A percentile compares a stretch with the other conserved stretches of the same genome.
Conservation (phyloP, 1,140 invertebrate genomes). For the roundworm (Caenorhabditis elegans) region DNA sequence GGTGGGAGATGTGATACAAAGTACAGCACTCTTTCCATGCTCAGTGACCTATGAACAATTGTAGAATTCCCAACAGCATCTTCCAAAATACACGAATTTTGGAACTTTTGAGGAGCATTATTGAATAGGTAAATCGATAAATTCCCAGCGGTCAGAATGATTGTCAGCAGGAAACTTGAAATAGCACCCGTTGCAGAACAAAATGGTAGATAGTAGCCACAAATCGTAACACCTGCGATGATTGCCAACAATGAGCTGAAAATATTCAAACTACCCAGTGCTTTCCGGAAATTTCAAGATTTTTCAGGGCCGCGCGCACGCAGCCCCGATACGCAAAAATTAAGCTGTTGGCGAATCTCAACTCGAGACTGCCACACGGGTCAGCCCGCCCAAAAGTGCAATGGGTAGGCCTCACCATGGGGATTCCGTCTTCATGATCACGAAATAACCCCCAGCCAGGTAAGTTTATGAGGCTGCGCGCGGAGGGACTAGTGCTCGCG, state of each 20-base stretch:
- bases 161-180: background rate
- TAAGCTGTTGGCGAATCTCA: slow-evolving; percentile 2
- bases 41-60: background rate
- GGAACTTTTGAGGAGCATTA: background rate
- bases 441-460: background rate
- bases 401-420: background rate
- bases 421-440: background rate
- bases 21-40: slow-evolving; percentile 8
- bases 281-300: no score
- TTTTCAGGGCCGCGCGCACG: background rate
- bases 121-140: background rate
- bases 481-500: background rate
- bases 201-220: slow-evolving; percentile 33
- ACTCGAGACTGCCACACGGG: background rate
- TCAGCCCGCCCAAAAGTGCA: background rate
- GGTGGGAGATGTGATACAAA: slow-evolving; percentile 26
- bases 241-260: slow-evolving; percentile 26
- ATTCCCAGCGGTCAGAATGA: background rate
- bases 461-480: background rate
- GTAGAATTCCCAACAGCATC: slow-evolving; percentile 1
- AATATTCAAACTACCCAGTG: no score
- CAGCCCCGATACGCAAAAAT: background rate
- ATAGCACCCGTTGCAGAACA: slow-evolving; percentile 8
- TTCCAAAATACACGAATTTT: slow-evolving; percentile 3
- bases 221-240: background rate